Evolutionary conservation across 2,888 invertebrate genomes (phyloP).

Genomic region (Isotomurus palustris): DNA sequence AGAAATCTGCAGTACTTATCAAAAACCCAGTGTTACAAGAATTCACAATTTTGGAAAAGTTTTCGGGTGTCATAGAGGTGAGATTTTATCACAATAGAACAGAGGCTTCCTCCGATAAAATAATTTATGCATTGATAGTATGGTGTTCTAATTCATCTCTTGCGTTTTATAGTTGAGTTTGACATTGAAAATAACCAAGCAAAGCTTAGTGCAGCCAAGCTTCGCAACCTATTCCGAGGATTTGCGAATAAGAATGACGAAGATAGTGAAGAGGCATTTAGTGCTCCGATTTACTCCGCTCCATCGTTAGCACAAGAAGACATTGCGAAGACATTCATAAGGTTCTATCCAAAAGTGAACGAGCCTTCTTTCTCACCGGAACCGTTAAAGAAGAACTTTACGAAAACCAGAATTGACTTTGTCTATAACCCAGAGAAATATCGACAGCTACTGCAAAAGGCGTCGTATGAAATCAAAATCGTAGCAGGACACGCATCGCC

Average conservation of each 20-base stretch:
- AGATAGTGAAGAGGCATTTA: neutral
- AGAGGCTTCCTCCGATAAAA: neutral
- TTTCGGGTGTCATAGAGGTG: constrained; percentile 1
- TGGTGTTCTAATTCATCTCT: neutral
- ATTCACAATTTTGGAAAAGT: constrained; percentile 12
- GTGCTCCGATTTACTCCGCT: neutral
- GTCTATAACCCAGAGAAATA: constrained; percentile 40
- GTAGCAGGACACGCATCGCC: constrained; percentile 37
- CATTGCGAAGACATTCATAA: constrained; percentile 19
- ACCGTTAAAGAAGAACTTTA: constrained; percentile 21
- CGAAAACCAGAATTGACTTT: constrained; percentile 34
- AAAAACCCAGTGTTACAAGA: constrained; percentile 11
- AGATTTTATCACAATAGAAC: neutral
- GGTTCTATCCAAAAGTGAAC: constrained; percentile 16
- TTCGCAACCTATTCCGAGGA: neutral
- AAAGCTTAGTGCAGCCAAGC: neutral
- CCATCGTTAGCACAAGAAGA: constrained; percentile 22
- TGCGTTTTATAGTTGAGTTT: neutral
- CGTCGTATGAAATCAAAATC: constrained; percentile 32
- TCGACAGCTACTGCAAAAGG: constrained; percentile 17
- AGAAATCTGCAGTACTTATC: constrained; percentile 15
- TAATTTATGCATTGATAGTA: neutral
- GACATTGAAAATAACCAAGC: neutral
- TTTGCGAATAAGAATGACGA: neutral
- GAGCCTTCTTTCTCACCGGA: constrained; percentile 14